Conservation (phyloP, 1,140 invertebrate genomes). For the Sycophaga agraensis region DNA sequence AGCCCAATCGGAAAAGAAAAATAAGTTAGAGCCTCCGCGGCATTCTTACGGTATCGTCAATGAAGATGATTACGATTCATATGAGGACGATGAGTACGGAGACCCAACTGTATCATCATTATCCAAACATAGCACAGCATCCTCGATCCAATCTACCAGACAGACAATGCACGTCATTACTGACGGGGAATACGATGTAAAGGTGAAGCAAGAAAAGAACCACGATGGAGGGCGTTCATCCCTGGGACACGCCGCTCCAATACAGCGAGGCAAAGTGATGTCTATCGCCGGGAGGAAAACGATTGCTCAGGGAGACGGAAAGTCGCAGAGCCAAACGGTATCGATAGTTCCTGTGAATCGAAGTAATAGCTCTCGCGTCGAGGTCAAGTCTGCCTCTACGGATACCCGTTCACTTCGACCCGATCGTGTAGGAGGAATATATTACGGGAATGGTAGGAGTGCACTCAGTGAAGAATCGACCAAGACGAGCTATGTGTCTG, state of each 20-base stretch:
- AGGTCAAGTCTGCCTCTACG: conserved; percentile 35
- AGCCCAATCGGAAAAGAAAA: conserved; percentile 21
- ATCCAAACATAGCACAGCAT: not conserved
- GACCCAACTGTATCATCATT: not conserved
- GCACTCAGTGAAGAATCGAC: conserved; percentile 2
- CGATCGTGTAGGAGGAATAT: conserved; percentile 24
- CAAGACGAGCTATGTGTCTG: conserved; percentile 58
- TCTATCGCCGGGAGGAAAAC: conserved; percentile 64
- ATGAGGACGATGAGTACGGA: conserved; percentile 44
- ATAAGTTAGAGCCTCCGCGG: not conserved
- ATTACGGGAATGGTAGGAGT: conserved; percentile 14
- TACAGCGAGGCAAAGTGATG: conserved; percentile 67
- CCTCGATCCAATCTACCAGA: not conserved
- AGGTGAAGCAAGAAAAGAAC: conserved; percentile 42
- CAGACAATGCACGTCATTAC: conserved; percentile 22
- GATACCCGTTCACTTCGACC: conserved; percentile 43
- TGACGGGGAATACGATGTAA: conserved; percentile 39
- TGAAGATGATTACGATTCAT: conserved; percentile 46
- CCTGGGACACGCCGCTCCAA: conserved; percentile 66
- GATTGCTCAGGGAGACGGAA: conserved; percentile 58
- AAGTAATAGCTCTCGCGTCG: not conserved
- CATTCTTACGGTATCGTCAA: not conserved
- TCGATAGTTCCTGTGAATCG: conserved; percentile 58
- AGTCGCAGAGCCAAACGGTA: conserved; percentile 68
- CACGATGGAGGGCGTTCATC: conserved; percentile 60